Percentiles rank a stretch among this genome's conserved stretches.
These are phyloP conservation scores for Osmerus mordax DNA, from an alignment of 2,113 vertebrate genomes.

Conservation along the genomic window DNA sequence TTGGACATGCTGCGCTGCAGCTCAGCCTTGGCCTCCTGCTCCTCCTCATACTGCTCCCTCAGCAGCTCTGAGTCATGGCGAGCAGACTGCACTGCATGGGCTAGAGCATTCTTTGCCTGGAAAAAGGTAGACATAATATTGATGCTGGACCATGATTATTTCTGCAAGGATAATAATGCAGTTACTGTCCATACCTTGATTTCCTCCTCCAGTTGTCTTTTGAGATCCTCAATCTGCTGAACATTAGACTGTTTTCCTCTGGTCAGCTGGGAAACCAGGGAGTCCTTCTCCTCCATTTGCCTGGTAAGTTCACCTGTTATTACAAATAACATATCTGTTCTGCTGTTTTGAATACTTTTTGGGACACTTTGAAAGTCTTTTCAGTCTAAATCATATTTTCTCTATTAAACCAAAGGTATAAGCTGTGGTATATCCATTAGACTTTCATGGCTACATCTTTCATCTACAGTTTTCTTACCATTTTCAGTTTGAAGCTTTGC, in stretches of 20 bases:
- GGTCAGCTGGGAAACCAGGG: slow-evolving; percentile 80
- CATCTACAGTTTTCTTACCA: background rate
- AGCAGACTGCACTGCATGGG: slow-evolving; percentile 71
- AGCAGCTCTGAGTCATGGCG: slow-evolving; percentile 72
- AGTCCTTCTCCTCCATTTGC: slow-evolving; percentile 80
- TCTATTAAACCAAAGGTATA: slow-evolving; percentile 83
- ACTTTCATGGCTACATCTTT: slow-evolving; percentile 47
- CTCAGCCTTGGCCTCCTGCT: slow-evolving; percentile 66
- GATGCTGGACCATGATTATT: too few relatives aligned
- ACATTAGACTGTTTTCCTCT: slow-evolving; percentile 77
- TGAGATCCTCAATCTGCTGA: slow-evolving; percentile 82
- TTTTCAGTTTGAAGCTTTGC: background rate
- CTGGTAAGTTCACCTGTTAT: slow-evolving; percentile 64
- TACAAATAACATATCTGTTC: too few relatives aligned
- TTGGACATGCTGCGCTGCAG: slow-evolving; percentile 47
- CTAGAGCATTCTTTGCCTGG: slow-evolving; percentile 34
- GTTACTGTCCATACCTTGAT: too few relatives aligned
- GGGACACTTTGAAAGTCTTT: too few relatives aligned
- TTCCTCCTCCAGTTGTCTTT: slow-evolving; percentile 78
- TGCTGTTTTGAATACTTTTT: too few relatives aligned
- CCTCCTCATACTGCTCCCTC: slow-evolving; percentile 62
- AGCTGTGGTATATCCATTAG: slow-evolving; percentile 68
- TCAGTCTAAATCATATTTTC: slow-evolving; percentile 19
- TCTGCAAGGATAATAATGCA: too few relatives aligned
- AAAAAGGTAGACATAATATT: too few relatives aligned